Evolutionary conservation across 2,888 invertebrate species (phyloP), one percentile per base, ranked within the genome.

Genomic region (Pyrgus malvae): DNA sequence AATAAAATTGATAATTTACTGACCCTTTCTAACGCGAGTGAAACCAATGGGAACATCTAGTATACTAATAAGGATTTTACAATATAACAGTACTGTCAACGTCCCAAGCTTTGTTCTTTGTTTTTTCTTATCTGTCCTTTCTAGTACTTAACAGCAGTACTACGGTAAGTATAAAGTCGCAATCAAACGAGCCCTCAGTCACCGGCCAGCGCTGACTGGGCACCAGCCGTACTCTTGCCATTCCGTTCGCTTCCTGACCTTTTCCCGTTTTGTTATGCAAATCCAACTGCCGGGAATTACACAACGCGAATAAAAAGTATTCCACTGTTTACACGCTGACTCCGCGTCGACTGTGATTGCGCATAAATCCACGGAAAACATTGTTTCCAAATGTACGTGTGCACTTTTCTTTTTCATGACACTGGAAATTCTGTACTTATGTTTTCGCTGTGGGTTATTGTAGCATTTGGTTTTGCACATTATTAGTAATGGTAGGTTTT

Each of bases 241-340:
- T 86, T 85, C 78, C 73, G 77, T 88, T 86, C 89, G 83, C 86
- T 89, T 89, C 77, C 89, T 89, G 89, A 90, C 90, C 90, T 89
- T 84, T 87, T 84, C 86, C 83, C 81, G 85, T 81, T 87, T 80
- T 84, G 88, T 85, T 90, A 90, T 90, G 90, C 87, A 89, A 90
- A 90, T 89, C 78, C 70, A 69, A 72, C 68, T 72, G 74, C 74
- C 74, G 71, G 87, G 83, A 90, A 86, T 84, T 79, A 78, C 75
- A 85, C 73, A 83, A 81, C 76, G 74, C 72, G 86, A 90, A 88
- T 86, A 89, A 90, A 90, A 90, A 88, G 86, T 87, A 82, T 85
- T 83, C 68, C 68, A 70, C 72, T 88, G 89, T 89, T 89, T 88
- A 81, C 79, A 68, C 70, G 89, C 90, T 89, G 90, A 89, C 74